A percentile compares a stretch with the other conserved stretches of the same genome.
Conservation (phyloP, 2,888 invertebrate species). For the Tetanocera ferruginea region DNA sequence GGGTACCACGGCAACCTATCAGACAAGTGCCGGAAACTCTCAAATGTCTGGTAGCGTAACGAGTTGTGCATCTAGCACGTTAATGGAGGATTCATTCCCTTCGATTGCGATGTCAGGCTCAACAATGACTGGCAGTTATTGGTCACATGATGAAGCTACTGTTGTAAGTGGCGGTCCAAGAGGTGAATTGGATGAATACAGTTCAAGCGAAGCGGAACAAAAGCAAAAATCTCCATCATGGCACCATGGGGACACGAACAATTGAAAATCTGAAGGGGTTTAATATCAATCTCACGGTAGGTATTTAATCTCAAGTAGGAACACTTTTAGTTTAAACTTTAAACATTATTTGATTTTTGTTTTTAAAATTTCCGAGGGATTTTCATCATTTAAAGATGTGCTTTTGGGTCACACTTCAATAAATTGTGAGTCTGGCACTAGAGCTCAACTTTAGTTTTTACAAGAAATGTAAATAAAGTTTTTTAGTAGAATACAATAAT, state of each 20-base stretch:
- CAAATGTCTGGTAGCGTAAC: constrained; percentile 89
- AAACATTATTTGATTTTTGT: too few relatives aligned
- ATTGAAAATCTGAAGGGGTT: background rate
- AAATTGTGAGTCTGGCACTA: constrained; percentile 48
- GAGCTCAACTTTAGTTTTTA: constrained; percentile 64
- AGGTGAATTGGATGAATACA: constrained; percentile 31
- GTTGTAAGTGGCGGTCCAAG: constrained; percentile 54
- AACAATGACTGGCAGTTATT: constrained; percentile 60
- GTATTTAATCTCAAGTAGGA: background rate
- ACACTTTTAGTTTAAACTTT: constrained; percentile 28
- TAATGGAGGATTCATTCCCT: constrained; percentile 75
- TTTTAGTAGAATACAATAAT: too few relatives aligned
- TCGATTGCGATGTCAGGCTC: constrained; percentile 54
- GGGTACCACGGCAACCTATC: constrained; percentile 86
- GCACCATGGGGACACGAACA: constrained; percentile 6
- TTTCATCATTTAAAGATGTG: too few relatives aligned
- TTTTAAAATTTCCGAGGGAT: background rate
- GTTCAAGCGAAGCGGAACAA: constrained; percentile 32
- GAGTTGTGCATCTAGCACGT: constrained; percentile 86
- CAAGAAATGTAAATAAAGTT: too few relatives aligned
- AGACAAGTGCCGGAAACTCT: constrained; percentile 86
- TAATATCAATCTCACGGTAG: constrained; percentile 13
- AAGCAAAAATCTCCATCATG: constrained; percentile 27
- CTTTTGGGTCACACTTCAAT: background rate
- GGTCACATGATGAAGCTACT: constrained; percentile 61